Conservation (phyloP, 1,140 invertebrate species). For the honey bee (Apis mellifera) region Amel_HAv3.1 CM009931.2:23508501-23509000, state of each 20-base stretch:
- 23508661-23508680: too few species aligned
- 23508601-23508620: conserved; percentile 1
- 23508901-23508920: neutral
- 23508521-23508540: conserved; percentile 54
- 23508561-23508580: neutral
- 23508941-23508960: neutral
- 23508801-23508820: too few species aligned
- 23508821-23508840: too few species aligned
- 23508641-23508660: too few species aligned
- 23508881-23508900: neutral
- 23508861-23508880: too few species aligned
- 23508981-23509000: neutral
- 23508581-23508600: neutral
- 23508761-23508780: too few species aligned
- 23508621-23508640: neutral
- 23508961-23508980: conserved; percentile 30
- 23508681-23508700: too few species aligned
- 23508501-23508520: conserved; percentile 65
- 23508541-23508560: neutral
- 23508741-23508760: too few species aligned
- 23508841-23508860: too few species aligned
- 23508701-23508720: too few species aligned
- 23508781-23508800: too few species aligned
- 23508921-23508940: neutral
- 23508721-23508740: too few species aligned